Conservation (phyloP, 2,888 invertebrate species). For the Diarsia brunnea region DNA sequence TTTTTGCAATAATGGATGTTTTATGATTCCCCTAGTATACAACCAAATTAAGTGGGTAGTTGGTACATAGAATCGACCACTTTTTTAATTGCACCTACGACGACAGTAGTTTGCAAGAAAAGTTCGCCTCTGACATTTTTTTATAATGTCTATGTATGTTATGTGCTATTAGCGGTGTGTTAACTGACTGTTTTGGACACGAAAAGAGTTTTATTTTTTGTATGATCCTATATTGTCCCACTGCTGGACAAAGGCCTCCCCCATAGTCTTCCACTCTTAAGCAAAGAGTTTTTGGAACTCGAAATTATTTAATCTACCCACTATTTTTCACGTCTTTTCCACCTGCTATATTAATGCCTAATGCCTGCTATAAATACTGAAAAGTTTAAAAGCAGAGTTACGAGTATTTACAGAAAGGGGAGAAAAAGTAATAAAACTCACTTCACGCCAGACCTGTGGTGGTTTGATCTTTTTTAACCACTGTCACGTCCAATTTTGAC, state of each 20-base stretch:
- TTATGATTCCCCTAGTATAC: not conserved
- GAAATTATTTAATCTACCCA: not conserved
- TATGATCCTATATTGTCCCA: too few species aligned
- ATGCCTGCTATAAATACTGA: not conserved
- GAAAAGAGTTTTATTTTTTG: not conserved
- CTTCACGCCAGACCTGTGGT: not conserved
- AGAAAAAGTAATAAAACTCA: not conserved
- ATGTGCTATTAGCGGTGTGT: not conserved
- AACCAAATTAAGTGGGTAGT: not conserved
- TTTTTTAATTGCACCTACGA: not conserved
- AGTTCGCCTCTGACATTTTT: not conserved
- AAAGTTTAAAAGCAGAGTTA: not conserved
- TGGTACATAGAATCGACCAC: not conserved
- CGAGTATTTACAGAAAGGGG: not conserved
- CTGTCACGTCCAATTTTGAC: too few species aligned
- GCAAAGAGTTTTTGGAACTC: not conserved
- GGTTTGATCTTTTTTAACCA: conserved; percentile 40
- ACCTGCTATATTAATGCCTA: not conserved
- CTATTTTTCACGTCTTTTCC: not conserved
- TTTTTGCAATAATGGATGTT: not conserved
- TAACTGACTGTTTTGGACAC: not conserved
- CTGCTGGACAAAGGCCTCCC: too few species aligned
- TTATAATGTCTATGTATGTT: not conserved
- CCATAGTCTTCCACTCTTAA: too few species aligned
- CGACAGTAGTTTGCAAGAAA: not conserved